Evolutionary conservation across 2,797 vertebrate species (phyloP).

Genomic region (Macroramphosus scolopax): DNA sequence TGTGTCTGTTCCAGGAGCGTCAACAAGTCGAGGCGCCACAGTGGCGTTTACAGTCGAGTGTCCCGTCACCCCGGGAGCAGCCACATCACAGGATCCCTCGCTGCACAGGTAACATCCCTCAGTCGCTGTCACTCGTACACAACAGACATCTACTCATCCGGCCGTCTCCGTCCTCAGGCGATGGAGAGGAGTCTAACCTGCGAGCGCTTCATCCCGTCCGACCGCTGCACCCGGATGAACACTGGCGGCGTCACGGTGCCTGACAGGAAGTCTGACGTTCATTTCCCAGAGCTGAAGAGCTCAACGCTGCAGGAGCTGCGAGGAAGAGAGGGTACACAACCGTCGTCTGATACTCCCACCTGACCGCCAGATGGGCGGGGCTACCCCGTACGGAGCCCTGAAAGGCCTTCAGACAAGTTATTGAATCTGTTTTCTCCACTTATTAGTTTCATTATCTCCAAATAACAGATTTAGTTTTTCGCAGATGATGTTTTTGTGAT

Average conservation of each 20-base stretch:
- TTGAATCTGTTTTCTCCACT: too few species aligned
- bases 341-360: too few species aligned
- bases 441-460: too few species aligned
- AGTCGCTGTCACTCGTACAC: neutral
- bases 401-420: too few species aligned
- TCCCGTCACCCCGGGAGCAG: conserved; percentile 60
- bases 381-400: too few species aligned
- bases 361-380: too few species aligned
- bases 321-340: conserved; percentile 41
- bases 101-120: conserved; percentile 58
- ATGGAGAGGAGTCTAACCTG: conserved; percentile 29
- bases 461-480: too few species aligned
- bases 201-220: conserved; percentile 38
- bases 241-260: neutral
- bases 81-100: conserved; percentile 3
- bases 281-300: conserved; percentile 61
- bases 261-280: conserved; percentile 39
- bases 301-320: conserved; percentile 41
- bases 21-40: conserved; percentile 75
- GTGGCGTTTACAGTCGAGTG: conserved; percentile 64
- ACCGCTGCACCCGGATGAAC: conserved; percentile 22
- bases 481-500: too few species aligned
- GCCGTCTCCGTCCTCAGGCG: conserved; percentile 21
- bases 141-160: neutral
- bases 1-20: conserved; percentile 71